phyloP scores from a whole-genome alignment of 2,797 vertebrate genomes.

The Mionectes olivaceus region DNA sequence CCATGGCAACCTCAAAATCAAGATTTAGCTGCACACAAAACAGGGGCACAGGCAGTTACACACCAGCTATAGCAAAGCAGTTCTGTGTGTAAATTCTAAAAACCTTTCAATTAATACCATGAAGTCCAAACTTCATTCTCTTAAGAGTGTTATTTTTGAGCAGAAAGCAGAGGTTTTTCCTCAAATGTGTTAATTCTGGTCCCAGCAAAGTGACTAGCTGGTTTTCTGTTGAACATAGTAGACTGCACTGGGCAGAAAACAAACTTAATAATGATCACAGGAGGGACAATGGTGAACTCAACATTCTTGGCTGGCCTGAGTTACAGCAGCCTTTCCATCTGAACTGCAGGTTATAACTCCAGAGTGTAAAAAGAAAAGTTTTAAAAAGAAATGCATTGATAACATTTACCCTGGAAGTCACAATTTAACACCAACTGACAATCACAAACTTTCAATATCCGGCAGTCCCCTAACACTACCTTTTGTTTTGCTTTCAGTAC shows the following conservation, averaged over 20 bases:
- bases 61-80: neutral
- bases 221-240: neutral
- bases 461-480: neutral
- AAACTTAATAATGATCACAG: neutral
- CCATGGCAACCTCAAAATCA: neutral
- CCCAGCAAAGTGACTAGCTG: neutral
- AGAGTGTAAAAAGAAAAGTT: neutral
- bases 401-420: neutral
- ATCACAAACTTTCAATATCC: neutral
- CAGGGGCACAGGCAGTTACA: neutral
- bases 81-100: neutral
- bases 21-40: neutral
- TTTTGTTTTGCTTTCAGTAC: neutral
- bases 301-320: neutral
- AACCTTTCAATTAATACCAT: neutral
- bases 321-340: neutral
- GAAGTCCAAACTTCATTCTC: neutral
- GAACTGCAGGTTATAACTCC: neutral
- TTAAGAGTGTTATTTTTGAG: neutral
- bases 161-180: neutral
- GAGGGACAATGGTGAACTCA: neutral
- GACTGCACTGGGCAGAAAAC: neutral
- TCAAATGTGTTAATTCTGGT: neutral
- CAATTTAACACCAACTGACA: neutral
- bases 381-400: neutral